Evolutionary conservation across 1,140 invertebrate genomes (phyloP).

Genomic region (Aradophagus sp.): DNA sequence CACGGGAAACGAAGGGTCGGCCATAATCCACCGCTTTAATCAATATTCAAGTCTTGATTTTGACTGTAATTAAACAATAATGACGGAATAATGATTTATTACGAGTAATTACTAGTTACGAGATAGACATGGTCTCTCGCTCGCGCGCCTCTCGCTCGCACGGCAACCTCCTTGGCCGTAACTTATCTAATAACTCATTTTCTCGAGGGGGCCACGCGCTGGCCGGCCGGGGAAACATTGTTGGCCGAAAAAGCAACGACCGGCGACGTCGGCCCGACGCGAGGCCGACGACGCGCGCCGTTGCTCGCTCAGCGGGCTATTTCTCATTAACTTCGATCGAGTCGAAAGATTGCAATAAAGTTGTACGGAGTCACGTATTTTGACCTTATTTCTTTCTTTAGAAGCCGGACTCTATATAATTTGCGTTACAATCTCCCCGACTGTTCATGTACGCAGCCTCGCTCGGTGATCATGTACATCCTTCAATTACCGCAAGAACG

Average conservation of each 20-base stretch:
- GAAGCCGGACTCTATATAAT: slow-evolving; percentile 23
- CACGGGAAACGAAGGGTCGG: no score
- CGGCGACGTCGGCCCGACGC: no score
- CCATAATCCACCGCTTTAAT: slow-evolving; percentile 62
- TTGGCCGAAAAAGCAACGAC: slow-evolving; percentile 2
- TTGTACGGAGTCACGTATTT: slow-evolving; percentile 22
- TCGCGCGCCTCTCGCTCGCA: no score
- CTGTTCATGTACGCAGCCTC: slow-evolving; percentile 43
- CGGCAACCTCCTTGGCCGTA: no score
- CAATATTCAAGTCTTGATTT: slow-evolving; percentile 70
- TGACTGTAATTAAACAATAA: slow-evolving; percentile 73
- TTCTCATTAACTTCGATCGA: slow-evolving; percentile 46
- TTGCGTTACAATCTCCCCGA: slow-evolving; percentile 39
- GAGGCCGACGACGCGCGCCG: no score
- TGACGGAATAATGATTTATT: slow-evolving; percentile 71
- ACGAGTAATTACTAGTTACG: slow-evolving; percentile 68
- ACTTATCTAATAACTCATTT: slow-evolving; percentile 32
- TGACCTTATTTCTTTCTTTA: slow-evolving; percentile 40
- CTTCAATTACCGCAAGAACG: slow-evolving; percentile 51
- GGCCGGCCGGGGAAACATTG: slow-evolving; percentile 17
- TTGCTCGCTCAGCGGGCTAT: no score
- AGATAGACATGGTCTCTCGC: slow-evolving; percentile 57
- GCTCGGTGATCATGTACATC: slow-evolving; percentile 40
- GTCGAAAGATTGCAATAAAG: slow-evolving; percentile 44
- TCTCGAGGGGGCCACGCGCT: slow-evolving; percentile 23